Conservation (phyloP, 2,113 vertebrate genomes). For the Uropsilus gracilis region DNA sequence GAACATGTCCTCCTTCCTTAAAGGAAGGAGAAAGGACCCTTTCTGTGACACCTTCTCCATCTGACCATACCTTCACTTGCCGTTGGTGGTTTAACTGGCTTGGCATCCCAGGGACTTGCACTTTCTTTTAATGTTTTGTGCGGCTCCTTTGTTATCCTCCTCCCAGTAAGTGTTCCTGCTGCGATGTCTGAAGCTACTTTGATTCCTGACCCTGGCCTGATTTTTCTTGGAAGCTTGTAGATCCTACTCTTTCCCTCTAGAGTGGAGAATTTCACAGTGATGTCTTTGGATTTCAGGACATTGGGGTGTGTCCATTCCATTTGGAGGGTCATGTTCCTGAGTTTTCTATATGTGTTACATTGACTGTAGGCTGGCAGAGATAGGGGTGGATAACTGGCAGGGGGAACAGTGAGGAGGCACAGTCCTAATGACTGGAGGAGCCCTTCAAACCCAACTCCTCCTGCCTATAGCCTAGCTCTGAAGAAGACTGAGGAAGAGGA, state of each 20-base stretch:
- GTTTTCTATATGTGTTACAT: neutral
- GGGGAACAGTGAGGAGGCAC: neutral
- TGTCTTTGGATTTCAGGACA: neutral
- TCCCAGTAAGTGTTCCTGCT: neutral
- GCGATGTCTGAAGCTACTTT: neutral
- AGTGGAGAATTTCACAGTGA: neutral
- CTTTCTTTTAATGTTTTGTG: neutral
- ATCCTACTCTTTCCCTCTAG: neutral
- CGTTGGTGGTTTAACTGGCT: neutral
- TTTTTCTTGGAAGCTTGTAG: neutral
- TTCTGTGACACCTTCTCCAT: neutral
- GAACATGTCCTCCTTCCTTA: neutral
- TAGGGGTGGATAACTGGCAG: neutral
- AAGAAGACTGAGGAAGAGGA: slow-evolving; percentile 76
- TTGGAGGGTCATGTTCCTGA: neutral
- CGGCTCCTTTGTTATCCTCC: neutral
- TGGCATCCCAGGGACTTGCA: neutral
- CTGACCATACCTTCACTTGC: neutral
- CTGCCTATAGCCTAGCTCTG: slow-evolving; percentile 44
- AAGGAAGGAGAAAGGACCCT: neutral
- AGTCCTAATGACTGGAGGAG: neutral
- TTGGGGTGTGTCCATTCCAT: neutral
- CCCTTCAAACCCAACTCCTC: neutral
- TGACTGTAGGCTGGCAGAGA: neutral
- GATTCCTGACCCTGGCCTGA: neutral